phyloP scores from a whole-genome alignment of 2,113 vertebrate genomes.

The Phyllostomus discolor region DNA sequence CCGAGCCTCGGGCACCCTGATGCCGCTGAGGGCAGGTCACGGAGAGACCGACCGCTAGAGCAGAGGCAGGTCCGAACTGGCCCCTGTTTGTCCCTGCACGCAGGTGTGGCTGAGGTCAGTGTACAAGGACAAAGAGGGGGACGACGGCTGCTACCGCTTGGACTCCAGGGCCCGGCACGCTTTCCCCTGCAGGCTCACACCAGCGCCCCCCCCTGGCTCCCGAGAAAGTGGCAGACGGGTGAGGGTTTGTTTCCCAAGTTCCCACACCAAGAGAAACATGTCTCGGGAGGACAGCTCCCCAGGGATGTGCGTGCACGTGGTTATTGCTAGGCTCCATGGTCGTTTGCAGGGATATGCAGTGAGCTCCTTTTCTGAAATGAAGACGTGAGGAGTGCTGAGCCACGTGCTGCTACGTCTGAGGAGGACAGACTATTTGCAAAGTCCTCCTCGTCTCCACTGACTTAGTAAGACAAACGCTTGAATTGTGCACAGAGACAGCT shows the following conservation, averaged over 20 bases:
- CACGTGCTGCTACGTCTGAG: not conserved
- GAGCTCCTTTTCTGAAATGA: not conserved
- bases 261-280: not conserved
- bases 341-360: not conserved
- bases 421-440: not conserved
- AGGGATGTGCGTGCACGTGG: not conserved
- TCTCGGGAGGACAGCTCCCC: not conserved
- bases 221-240: not conserved
- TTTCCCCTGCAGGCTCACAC: rapidly evolving
- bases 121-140: not conserved
- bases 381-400: not conserved
- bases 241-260: not conserved
- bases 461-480: not conserved
- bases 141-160: too few relatives aligned
- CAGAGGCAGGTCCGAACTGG: not conserved
- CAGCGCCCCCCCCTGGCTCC: not conserved
- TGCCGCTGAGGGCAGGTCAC: not conserved
- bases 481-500: not conserved
- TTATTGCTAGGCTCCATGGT: not conserved
- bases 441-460: not conserved
- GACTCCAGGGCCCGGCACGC: rapidly evolving
- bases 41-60: not conserved
- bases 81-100: not conserved
- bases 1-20: not conserved
- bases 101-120: not conserved